These are phyloP conservation scores for Drosophila algonquin DNA, from an alignment of 2,888 invertebrate species.

Conservation along the genomic window DNA sequence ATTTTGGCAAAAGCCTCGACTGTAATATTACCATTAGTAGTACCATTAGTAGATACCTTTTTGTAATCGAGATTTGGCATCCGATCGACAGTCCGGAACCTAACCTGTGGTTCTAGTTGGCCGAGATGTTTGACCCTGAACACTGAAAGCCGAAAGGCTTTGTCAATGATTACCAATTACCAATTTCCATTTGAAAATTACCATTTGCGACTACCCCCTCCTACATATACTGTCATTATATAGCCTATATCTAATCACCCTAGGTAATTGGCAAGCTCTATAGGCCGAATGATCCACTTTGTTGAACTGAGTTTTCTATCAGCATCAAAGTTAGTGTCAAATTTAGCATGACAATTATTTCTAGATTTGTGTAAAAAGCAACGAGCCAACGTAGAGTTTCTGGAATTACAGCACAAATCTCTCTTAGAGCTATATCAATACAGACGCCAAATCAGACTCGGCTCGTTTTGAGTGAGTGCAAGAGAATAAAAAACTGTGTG, in stretches of 20 bases:
- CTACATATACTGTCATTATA: neutral
- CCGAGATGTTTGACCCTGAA: no score
- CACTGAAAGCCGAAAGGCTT: no score
- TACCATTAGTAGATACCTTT: no score
- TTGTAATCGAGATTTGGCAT: no score
- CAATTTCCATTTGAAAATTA: slow-evolving; percentile 45
- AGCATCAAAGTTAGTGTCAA: neutral
- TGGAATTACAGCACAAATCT: slow-evolving; percentile 47
- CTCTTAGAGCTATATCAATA: no score
- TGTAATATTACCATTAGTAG: neutral
- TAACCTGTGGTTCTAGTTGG: no score
- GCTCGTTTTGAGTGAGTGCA: slow-evolving; percentile 50
- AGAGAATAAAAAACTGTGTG: neutral
- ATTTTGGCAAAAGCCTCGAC: neutral
- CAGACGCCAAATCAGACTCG: neutral
- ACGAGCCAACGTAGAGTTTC: neutral
- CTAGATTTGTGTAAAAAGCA: slow-evolving; percentile 9
- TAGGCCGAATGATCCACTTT: slow-evolving; percentile 55
- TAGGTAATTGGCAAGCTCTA: slow-evolving; percentile 63
- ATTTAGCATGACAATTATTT: slow-evolving; percentile 30
- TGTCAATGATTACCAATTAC: no score
- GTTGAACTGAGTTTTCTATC: slow-evolving; percentile 28
- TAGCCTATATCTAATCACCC: slow-evolving; percentile 7
- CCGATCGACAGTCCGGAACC: no score
- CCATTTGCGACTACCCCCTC: neutral